Evolutionary conservation across 2,888 invertebrate species (phyloP).

Genomic region (Drosophila fungiperda): DNA sequence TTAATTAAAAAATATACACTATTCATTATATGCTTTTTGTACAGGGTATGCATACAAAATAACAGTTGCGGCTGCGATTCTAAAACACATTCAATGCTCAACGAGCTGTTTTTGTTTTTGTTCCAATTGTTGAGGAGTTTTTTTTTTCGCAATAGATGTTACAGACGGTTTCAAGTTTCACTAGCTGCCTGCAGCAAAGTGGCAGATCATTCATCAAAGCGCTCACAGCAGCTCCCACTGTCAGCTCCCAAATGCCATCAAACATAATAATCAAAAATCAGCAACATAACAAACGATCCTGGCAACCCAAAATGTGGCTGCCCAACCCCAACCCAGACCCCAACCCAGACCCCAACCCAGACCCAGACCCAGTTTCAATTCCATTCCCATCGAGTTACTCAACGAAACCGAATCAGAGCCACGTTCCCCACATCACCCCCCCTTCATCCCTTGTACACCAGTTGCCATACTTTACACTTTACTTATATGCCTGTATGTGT

Average conservation of each 20-base stretch:
- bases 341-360: background rate
- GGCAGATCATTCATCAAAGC: constrained; percentile 77
- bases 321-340: constrained; percentile 14
- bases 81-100: constrained; percentile 49
- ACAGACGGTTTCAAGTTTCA: constrained; percentile 55
- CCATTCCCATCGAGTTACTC: constrained; percentile 21
- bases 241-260: constrained; percentile 68
- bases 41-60: background rate
- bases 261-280: constrained; percentile 81
- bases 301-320: constrained; percentile 67
- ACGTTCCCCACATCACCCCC: background rate
- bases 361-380: background rate
- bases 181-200: constrained; percentile 68
- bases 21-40: background rate
- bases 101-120: constrained; percentile 48
- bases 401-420: constrained; percentile 39
- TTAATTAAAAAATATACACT: background rate
- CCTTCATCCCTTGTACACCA: constrained; percentile 17
- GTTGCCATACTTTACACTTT: constrained; percentile 44
- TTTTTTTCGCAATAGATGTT: constrained; percentile 20
- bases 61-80: constrained; percentile 23
- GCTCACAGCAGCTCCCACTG: constrained; percentile 22
- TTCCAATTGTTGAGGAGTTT: constrained; percentile 16
- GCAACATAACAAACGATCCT: constrained; percentile 77
- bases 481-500: constrained; percentile 6